Base-by-base conservation (phyloP, 2,888 invertebrate species). In the Dolomedes plantarius region DNA sequence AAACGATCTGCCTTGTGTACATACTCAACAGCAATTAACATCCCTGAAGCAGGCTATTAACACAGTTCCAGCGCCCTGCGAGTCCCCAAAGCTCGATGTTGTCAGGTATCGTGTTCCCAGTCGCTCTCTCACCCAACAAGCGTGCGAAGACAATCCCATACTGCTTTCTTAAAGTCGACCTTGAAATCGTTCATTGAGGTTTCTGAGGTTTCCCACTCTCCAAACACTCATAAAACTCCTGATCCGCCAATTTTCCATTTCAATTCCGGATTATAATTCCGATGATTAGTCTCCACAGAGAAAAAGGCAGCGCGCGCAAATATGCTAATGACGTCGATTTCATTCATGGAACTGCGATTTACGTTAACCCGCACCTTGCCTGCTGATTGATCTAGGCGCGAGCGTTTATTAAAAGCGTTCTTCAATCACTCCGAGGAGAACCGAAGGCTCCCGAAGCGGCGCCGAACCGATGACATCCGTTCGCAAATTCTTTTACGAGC, bases 251-350 rank as follows among this genome's bases (percentile, higher is more conserved):
- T 80, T 73, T 73, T 80, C 76, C 81, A 32, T 76, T 77, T 67
- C 50, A 73, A 77, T 71, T 83, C 62, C 71, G 65, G 36, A 62
- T 76, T 83, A 69, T 83, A 83, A 83, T 83, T 77, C 56, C 65
- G 73, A 78, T 72, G 77, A 85, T 85, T 85, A 73, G 83, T 62
- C 83, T 75, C 32, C 19, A 36, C 16, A 9, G 27, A 74, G 39
- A 28, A 13, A 32, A 56, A 56, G 56, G 16, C 46, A 13, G 64
- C 64, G 29, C 27, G 29, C 27, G 32, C 74, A 74, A 23, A 74
- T 62, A 74, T 74, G 27, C 74, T 46, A 19, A 69, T 82, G 81
- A 82, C 81, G 81, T 82, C 75, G 82, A 64, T 83, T 83, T 76
- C 82, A 83, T 83, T 83, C 76, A 83, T 79, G 64, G 39, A 76